Evolutionary conservation across 2,113 vertebrate species (phyloP), one percentile per base, ranked within the genome.

Genomic region (Peromyscus californicus): DNA sequence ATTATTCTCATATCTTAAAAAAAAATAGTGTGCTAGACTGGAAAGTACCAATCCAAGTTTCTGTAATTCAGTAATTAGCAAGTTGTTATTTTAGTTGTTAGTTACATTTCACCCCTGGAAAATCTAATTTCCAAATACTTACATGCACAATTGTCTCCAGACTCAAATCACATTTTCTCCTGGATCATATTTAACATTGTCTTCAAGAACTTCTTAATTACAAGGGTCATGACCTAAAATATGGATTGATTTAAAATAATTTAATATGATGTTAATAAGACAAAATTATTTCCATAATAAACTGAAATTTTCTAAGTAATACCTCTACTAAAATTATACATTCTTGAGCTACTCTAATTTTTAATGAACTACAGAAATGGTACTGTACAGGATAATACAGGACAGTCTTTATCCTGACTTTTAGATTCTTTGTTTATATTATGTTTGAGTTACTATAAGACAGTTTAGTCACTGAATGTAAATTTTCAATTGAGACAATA

Each of bases 41-140:
- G 84, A 95, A 86, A 94, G 5, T 76, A 67, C 29, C 9, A 94
- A 91, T 67, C 72, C 86, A 88, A 36, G 10, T 74, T 97, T 96
- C 91, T 91, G 15, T 33, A 94, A 87, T 80, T 87, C 11, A 91
- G 24, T 94, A 96, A 95, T 84, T 89, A 94, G 84, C 83, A 86
- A 90, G n/a, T 45, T 95, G 51, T 36, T 94, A 83, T 90, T 92
- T 97, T 90, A 80, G 54, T 67, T 93, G 91, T 91, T 65, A 80
- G 94, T 98, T 97, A 79, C 21, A 86, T 97, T 94, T 96, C 54
- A 76, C 26, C 12, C 89, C 48, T 36, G 96, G 93, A 97, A 93
- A 93, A 97, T 96, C 59, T 95, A 88, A 95, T 98, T 98, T 96
- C 48, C 87, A 15, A 67, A 95, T 39, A 90, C 96, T 97, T 93